These are phyloP conservation scores for Eupithecia inturbata DNA, from an alignment of 2,888 invertebrate species.

Conservation along the genomic window DNA sequence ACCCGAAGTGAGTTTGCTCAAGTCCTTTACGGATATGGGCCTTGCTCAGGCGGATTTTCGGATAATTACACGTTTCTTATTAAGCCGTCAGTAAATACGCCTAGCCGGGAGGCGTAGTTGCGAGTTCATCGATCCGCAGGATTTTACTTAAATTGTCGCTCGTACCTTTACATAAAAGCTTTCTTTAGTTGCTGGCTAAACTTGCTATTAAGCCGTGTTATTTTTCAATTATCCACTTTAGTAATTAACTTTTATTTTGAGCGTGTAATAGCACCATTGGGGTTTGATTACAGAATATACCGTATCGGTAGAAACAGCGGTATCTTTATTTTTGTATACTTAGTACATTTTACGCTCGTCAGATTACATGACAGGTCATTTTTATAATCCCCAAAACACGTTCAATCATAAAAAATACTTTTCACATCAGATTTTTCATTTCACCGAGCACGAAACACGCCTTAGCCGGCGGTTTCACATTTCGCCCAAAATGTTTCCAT, in stretches of 20 bases:
- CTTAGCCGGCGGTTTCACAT: conserved; percentile 16
- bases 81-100: conserved; percentile 71
- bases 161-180: conserved; percentile 2
- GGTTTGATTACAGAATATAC: not conserved
- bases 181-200: not conserved
- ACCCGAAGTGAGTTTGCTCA: conserved; percentile 65
- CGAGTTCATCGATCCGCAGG: conserved; percentile 21
- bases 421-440: conserved; percentile 31
- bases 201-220: not conserved
- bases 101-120: conserved; percentile 26
- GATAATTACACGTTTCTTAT: conserved; percentile 73
- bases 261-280: not conserved
- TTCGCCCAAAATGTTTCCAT: conserved; percentile 24
- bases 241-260: not conserved
- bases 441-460: conserved; percentile 21
- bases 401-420: conserved; percentile 26
- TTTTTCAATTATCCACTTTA: not conserved
- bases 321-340: not conserved
- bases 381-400: conserved; percentile 16
- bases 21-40: conserved; percentile 64
- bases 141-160: conserved; percentile 24
- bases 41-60: conserved; percentile 55
- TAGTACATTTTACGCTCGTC: conserved; percentile 4
- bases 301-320: not conserved
- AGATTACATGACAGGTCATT: conserved; percentile 11